Evolutionary conservation across 2,797 vertebrate genomes (phyloP).

Genomic region (Periophthalmus magnuspinnatus): DNA sequence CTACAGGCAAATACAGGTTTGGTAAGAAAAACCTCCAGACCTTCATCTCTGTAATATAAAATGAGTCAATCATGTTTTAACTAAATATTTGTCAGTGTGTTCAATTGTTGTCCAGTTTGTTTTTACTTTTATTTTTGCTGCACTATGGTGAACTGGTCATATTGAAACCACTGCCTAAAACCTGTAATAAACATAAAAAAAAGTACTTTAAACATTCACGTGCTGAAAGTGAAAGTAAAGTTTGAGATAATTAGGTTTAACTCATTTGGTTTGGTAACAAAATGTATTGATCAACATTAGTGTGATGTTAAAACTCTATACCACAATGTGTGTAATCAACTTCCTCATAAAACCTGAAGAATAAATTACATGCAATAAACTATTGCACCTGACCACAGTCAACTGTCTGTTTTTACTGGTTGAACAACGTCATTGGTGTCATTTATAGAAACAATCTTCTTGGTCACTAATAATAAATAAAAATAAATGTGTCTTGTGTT

Average conservation of each 20-base stretch:
- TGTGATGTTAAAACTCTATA: neutral
- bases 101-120: neutral
- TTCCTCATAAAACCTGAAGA: neutral
- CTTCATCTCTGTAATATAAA: neutral
- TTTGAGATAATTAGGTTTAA: neutral
- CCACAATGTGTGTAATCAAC: neutral
- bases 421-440: neutral
- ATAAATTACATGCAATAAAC: neutral
- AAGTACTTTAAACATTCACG: neutral
- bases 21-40: neutral
- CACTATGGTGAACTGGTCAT: neutral
- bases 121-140: neutral
- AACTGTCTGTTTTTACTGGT: neutral
- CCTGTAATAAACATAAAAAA: neutral
- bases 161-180: too few relatives aligned
- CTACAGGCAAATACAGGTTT: neutral
- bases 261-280: neutral
- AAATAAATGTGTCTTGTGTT: neutral
- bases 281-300: neutral
- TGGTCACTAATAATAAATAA: conserved; percentile 2
- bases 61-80: neutral
- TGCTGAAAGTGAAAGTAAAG: neutral
- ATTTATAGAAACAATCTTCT: neutral
- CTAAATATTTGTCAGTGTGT: neutral
- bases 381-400: neutral